Base-by-base conservation (phyloP, 2,888 invertebrate species). In the Gandaritis pyraliata region DNA sequence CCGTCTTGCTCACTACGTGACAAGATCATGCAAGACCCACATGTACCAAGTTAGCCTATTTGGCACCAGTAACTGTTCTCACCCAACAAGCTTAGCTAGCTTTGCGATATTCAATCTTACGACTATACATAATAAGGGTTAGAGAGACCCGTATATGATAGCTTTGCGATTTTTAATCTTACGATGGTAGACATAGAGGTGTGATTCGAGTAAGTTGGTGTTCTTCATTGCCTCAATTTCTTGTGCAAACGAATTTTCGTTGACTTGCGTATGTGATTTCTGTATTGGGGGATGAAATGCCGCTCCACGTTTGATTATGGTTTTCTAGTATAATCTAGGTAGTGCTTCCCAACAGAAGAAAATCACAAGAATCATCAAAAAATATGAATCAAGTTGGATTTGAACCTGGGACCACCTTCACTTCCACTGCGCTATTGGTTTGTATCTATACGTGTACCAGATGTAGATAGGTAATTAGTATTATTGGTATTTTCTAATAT, bases 201-300 rank as follows among this genome's bases (percentile, higher is more conserved):
- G 72, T 11, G 50, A 13, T 55, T 10, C 4, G 56, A 8, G 4
- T 48, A 70, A 39, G 1, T 64, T 72, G 64, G 79, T 47, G 57
- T 23, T 58, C 69, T 71, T 79, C 79, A 78, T 79, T 78, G 79
- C 75, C 73, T 79, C 79, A 79, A 79, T 79, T 76, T 79, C 78
- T 79, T 79, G 73, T 72, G 72, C 79, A 79, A 79, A 79, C 77
- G 77, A 73, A 74, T 72, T 71, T 75, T 66, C 66, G 64, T 66
- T 51, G 67, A 72, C 72, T 72, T 64, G 69, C 66, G 61, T 68
- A 65, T 66, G 67, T 72, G 76, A 77, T 78, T 77, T 78, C 68
- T 72, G 58, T 74, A 72, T 74, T 70, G 65, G 52, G 54, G 2
- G 62, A 72, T 51, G 65, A 66, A 64, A 68, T 67, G 71, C 67